Evolutionary conservation across 1,140 invertebrate species (phyloP), one percentile per base, ranked within the genome.

Genomic region (Oedothorax gibbosus): DNA sequence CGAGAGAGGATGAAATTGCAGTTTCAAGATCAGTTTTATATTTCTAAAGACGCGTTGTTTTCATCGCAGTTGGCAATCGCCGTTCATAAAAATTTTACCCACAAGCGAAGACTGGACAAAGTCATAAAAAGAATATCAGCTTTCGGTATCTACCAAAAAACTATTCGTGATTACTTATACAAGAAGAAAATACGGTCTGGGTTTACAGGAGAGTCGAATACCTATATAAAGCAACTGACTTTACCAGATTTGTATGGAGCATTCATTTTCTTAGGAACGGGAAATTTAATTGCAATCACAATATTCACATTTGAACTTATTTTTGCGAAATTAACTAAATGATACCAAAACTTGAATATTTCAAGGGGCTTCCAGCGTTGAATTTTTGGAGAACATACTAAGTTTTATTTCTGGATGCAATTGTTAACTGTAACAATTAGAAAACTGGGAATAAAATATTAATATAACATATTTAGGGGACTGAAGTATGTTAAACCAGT

Each of bases 21-120:
- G 7, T 76, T 21, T 11, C 72, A 76, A 57, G 56, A 76, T 49
- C 20, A 35, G 12, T 76, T 60, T 35, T 76, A 76, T 20, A 76
- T 76, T 76, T 76, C 54, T 60, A n/a, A 20, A 7, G 54, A 76
- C 10, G 9, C 54, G 4, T 76, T 76, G 7, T 76, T 60, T 35
- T 21, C 56, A 7, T 14, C 15, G 21, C 72, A 54, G 9, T 53
- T 35, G 7, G 56, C 54, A 3, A 35, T 76, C 9, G 72, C 72
- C 11, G 20, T 76, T 21, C 57, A 35, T 60, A 57, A 15, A 6
- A 20, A 76, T 20, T 76, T 76, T 49, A 54, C 15, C 21, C 62
- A 60, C 18, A 20, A 21, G 4, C 11, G 10, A 7, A 20, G 21
- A 60, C 9, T 76, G 54, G 50, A 76, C 14, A 35, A 60, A 76